These are phyloP conservation scores for Dascillus cervinus DNA, from an alignment of 2,888 invertebrate genomes.

Conservation along the genomic window DNA sequence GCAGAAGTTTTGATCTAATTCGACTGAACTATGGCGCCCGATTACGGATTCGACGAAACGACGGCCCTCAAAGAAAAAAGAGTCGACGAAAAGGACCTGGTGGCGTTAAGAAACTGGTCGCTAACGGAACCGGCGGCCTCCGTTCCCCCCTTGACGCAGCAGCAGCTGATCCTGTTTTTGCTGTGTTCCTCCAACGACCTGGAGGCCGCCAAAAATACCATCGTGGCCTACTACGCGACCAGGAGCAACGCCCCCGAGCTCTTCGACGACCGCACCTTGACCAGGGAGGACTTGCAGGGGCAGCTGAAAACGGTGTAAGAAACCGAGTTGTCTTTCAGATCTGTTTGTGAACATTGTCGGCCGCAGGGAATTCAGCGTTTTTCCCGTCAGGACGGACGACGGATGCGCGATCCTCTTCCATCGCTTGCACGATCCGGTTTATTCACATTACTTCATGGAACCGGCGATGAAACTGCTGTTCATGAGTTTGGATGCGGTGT, in stretches of 20 bases:
- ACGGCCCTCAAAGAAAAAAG: conserved; percentile 21
- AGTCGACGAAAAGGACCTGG: conserved; percentile 25
- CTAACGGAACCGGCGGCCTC: conserved; percentile 16
- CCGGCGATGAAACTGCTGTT: conserved; percentile 48
- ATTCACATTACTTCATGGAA: conserved; percentile 53
- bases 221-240: conserved; percentile 53
- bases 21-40: conserved; percentile 8
- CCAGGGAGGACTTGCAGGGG: conserved; percentile 35
- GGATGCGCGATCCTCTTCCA: conserved; percentile 57
- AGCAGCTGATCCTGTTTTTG: conserved; percentile 52
- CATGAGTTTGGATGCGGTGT: conserved; percentile 42
- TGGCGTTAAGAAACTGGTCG: conserved; percentile 30
- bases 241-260: conserved; percentile 55
- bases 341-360: conserved; percentile 1
- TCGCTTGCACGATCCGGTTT: conserved; percentile 49
- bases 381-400: conserved; percentile 52
- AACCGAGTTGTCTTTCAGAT: conserved; percentile 5
- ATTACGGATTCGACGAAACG: conserved; percentile 2
- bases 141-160: conserved; percentile 43
- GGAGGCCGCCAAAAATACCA: conserved; percentile 54
- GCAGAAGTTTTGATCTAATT: too few relatives aligned
- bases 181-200: conserved; percentile 57
- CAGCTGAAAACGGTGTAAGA: conserved; percentile 51
- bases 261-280: conserved; percentile 50
- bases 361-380: conserved; percentile 32